phyloP scores from a whole-genome alignment of 2,797 vertebrate genomes.

The Glyptemys insculpta region DNA sequence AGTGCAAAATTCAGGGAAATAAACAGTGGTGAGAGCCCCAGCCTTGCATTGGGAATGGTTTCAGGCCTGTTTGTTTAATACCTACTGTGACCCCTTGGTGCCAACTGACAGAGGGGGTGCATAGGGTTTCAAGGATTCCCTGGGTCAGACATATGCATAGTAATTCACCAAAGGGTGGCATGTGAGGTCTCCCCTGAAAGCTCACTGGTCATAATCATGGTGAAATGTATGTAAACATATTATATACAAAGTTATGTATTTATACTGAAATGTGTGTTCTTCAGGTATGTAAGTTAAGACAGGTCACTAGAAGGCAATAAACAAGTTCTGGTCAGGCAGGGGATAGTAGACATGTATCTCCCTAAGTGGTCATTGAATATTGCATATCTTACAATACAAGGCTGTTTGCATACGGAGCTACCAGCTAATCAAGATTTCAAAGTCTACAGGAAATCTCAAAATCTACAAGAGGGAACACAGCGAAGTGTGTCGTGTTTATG shows the following conservation, averaged over 20 bases:
- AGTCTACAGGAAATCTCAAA: background rate
- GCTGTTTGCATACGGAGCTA: background rate
- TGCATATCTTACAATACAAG: background rate
- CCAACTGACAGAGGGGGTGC: background rate
- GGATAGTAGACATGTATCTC: background rate
- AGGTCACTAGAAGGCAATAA: background rate
- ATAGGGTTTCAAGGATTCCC: background rate
- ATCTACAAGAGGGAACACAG: background rate
- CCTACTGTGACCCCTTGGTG: background rate
- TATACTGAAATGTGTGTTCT: background rate
- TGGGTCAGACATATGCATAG: background rate
- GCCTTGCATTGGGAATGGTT: background rate
- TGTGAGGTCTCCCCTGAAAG: background rate
- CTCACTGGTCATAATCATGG: background rate
- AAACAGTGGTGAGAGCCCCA: fast-evolving
- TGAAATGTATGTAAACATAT: too few relatives aligned
- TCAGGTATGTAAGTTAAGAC: background rate
- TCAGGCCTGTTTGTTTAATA: background rate
- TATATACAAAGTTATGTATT: background rate
- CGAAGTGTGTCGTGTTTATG: too few relatives aligned
- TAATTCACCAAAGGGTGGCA: background rate
- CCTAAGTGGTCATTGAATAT: background rate
- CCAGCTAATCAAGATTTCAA: background rate
- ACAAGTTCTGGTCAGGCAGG: too few relatives aligned
- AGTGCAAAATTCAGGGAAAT: background rate